Base-by-base conservation (phyloP, 2,113 vertebrate species). In the Corythornis madagascariensis region DNA sequence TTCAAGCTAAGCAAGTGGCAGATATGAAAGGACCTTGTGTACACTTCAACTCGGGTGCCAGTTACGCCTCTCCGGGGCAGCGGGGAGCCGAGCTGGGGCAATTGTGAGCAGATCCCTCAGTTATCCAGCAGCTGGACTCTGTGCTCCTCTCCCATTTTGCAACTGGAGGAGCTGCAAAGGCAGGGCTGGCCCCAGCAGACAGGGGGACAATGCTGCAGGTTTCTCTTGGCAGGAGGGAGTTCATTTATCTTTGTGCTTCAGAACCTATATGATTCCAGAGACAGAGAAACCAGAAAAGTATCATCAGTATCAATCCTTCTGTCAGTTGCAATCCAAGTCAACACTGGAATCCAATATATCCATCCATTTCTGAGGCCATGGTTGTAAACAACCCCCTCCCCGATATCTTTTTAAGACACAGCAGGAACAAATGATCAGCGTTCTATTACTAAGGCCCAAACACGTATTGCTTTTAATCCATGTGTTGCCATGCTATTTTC, bases 101-200 rank as follows among this genome's bases (percentile, higher is more conserved):
- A 20, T 50, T 0, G 1, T 7, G 38, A 7, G 10, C 0, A 1
- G 31, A 35, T 31, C n/a, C 53, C 26, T 48, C 33, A 2, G 1
- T 66, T 22, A 13, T 3, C 60, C 71, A 50, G 57, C 73, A 61
- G n/a, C 35, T 7, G 8, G 45, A 4, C 24, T 26, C 0, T 1
- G 13, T 29, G 45, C 55, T 76, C 8, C 4, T 9, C 48, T 15
- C 53, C 38, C 1, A 1, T 45, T 75, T 35, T 56, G 80, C 64
- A 86, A 69, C 76, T 67, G 61, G 25, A 81, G 43, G 43, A 87
- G 59, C 67, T 42, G 74, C 16, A 2, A 2, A 22, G 59, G 82
- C 71, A 66, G 81, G 28, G 33, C 56, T 83, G 76, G 65, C 40
- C 88, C n/a, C 72, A 40, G 50, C 57, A 47, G 63, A 38, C 72